phyloP scores from a whole-genome alignment of 2,797 vertebrate species.

The Holocentrus rufus region DNA sequence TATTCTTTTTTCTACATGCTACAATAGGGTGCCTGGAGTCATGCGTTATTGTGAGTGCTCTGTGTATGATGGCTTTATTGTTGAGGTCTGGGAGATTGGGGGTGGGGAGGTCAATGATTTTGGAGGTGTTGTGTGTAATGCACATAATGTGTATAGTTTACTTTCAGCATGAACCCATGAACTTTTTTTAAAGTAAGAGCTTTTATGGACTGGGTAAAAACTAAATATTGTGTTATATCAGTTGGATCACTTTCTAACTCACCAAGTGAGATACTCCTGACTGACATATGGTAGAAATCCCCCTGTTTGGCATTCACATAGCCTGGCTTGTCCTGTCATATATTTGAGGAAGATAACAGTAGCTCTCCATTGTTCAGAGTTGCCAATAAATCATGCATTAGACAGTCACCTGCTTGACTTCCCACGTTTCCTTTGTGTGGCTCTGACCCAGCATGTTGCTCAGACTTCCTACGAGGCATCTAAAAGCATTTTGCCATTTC shows the following conservation, averaged over 20 bases:
- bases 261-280: background rate
- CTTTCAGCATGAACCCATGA: too few species aligned
- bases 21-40: too few species aligned
- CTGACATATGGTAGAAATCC: constrained; percentile 20
- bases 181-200: too few species aligned
- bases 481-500: constrained; percentile 75
- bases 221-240: too few species aligned
- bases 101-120: too few species aligned
- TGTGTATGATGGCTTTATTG: too few species aligned
- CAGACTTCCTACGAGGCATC: constrained; percentile 41
- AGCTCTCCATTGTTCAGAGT: constrained; percentile 46
- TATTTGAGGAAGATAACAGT: constrained; percentile 62
- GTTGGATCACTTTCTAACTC: background rate
- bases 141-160: too few species aligned
- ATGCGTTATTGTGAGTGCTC: too few species aligned
- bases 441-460: constrained; percentile 39
- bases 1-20: too few species aligned
- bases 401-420: constrained; percentile 66
- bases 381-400: constrained; percentile 67
- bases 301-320: background rate
- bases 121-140: too few species aligned
- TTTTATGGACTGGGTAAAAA: too few species aligned
- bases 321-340: constrained; percentile 16
- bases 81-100: too few species aligned
- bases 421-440: constrained; percentile 63